Evolutionary conservation across 64 coral and sea anemone species (phyloP).

Genomic region (Cladopsammia gracilis): DNA sequence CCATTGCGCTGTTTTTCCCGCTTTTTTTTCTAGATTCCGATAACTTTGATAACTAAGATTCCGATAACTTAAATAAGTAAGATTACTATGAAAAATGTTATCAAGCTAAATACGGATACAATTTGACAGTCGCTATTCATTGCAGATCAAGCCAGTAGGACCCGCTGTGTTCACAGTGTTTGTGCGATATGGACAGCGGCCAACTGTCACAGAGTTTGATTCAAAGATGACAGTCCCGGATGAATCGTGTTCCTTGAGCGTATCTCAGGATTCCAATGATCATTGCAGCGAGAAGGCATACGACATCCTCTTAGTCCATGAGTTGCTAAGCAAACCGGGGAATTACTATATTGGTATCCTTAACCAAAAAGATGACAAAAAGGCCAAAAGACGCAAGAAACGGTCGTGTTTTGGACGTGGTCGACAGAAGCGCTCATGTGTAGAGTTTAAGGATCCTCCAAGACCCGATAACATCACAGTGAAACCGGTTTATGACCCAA

Average conservation of each 20-base stretch:
- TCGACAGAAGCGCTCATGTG: slow-evolving; percentile 78
- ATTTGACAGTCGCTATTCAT: background rate
- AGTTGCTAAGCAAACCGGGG: slow-evolving; percentile 35
- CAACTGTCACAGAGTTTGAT: slow-evolving; percentile 61
- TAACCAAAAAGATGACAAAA: background rate
- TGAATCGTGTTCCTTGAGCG: background rate
- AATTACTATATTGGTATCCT: slow-evolving; percentile 74
- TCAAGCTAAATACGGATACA: background rate
- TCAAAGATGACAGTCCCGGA: slow-evolving; percentile 24
- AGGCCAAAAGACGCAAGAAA: slow-evolving; percentile 53
- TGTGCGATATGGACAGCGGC: slow-evolving; percentile 43
- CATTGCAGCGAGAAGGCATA: slow-evolving; percentile 18
- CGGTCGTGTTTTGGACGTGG: slow-evolving; percentile 61
- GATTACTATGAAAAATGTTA: too few species aligned
- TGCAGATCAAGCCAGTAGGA: slow-evolving; percentile 21
- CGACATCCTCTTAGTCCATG: slow-evolving; percentile 31
- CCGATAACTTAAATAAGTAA: too few species aligned
- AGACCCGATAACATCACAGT: slow-evolving; percentile 79
- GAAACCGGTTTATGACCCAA: slow-evolving; percentile 56
- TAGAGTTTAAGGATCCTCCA: slow-evolving; percentile 81
- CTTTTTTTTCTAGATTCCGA: too few species aligned
- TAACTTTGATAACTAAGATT: too few species aligned
- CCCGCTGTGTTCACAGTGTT: slow-evolving; percentile 3
- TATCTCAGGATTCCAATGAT: background rate
- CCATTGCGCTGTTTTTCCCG: too few species aligned